Conservation (phyloP, 2,113 vertebrate genomes). For the Phainopepla nitens region DNA sequence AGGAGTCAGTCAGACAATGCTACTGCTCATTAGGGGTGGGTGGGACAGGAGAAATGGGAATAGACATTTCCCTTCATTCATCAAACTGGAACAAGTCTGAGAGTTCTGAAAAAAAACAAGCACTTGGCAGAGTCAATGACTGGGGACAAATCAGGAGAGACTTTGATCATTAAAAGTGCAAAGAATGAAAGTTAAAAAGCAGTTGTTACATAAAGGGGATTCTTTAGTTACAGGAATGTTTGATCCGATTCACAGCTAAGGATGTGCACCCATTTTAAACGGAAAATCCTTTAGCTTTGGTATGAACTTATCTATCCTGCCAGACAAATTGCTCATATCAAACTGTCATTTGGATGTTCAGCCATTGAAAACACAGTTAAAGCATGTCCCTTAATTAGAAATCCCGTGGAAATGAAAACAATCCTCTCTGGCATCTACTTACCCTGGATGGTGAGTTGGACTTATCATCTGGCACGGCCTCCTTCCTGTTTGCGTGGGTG, state of each 20-base stretch:
- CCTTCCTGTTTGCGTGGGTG: conserved; percentile 39
- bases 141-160: conserved; percentile 27
- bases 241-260: background rate
- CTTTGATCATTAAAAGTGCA: conserved; percentile 22
- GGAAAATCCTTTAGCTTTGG: conserved; percentile 63
- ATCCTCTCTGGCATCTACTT: conserved; percentile 42
- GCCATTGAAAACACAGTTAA: conserved; percentile 46
- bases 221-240: conserved; percentile 20
- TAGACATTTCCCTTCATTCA: conserved; percentile 52
- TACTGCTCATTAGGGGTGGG: conserved; percentile 38
- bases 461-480: background rate
- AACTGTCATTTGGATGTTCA: conserved; percentile 46
- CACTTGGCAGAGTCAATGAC: background rate
- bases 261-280: conserved; percentile 36
- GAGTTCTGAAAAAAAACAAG: background rate
- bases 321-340: conserved; percentile 59
- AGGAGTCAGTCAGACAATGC: conserved; percentile 37
- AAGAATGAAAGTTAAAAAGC: conserved; percentile 7
- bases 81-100: conserved; percentile 31
- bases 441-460: conserved; percentile 12
- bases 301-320: conserved; percentile 46
- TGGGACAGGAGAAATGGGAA: conserved; percentile 51
- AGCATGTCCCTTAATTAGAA: conserved; percentile 41
- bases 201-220: conserved; percentile 34
- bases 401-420: conserved; percentile 37